Evolutionary conservation across 2,113 vertebrate species (phyloP), one percentile per base, ranked within the genome.

Genomic region (Gnathonemus echidnorhynchus): DNA sequence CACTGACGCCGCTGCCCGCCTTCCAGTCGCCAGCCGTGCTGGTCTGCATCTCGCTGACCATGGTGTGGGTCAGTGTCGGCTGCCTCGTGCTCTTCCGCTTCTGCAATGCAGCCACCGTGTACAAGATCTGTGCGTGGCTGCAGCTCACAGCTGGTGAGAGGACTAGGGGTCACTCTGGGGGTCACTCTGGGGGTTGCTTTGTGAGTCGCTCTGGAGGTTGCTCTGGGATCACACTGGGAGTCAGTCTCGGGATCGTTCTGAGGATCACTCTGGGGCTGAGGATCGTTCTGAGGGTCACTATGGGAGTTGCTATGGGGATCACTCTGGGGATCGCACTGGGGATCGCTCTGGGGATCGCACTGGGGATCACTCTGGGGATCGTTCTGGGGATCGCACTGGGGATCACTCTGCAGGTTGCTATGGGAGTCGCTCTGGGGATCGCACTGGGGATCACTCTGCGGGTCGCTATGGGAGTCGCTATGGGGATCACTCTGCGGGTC

Each of bases 71-170:
- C 93, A 96, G 96, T 56, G 93, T 97, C 35, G 93, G 95, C 45
- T 96, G 96, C 90, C 93, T 97, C 42, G 94, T 93, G 45, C 95
- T 97, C 83, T 96, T 97, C 92, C 93, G 96, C 89, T 95, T 97
- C 94, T 97, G 96, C 93, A 96, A 96, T 3, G 95, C 96, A 0
- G 96, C 96, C 5, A 97, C 96, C 0, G 96, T 97, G 90, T 97
- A 96, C 91, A 97, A 97, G 93, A 96, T 96, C 91, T 97, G 96
- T 0, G 97, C 95, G 10, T 97, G 97, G 97, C 93, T 97, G 90
- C 97, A 97, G 92, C 95, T 97, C 49, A 96, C 96, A 0, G 96
- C 97, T 90, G 97, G 97, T 97, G 90, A 93, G 90, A 48, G 3
- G 46, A 17, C 74, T 42, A 17, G 35, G 62, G 13, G 74, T 80